Conservation (phyloP, 2,113 vertebrate genomes). For the Corythoichthys haematopterus region DNA sequence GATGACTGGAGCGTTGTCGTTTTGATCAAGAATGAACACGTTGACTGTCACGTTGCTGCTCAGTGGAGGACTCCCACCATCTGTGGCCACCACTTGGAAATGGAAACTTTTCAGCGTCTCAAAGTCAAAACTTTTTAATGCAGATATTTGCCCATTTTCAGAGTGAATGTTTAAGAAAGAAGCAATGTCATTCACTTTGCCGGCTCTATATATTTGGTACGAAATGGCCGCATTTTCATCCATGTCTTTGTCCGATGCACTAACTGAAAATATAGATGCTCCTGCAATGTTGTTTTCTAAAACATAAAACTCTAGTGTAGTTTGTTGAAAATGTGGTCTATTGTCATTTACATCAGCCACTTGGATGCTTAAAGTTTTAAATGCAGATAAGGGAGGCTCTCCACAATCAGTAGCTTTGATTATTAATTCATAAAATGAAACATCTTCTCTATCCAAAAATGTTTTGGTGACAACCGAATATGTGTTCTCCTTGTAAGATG, state of each 20-base stretch:
- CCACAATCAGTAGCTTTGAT: constrained; percentile 48
- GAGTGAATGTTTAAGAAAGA: constrained; percentile 17
- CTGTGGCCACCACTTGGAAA: too few relatives aligned
- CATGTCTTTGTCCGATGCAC: constrained; percentile 45
- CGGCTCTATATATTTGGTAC: constrained; percentile 38
- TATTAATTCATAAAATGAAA: constrained; percentile 35
- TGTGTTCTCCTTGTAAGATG: constrained; percentile 39
- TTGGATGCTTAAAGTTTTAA: constrained; percentile 33
- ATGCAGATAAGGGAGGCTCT: constrained; percentile 26
- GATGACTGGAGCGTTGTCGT: neutral
- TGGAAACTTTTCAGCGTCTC: too few relatives aligned
- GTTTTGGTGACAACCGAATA: constrained; percentile 44
- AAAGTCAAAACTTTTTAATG: neutral
- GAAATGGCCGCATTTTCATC: constrained; percentile 47
- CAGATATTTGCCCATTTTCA: constrained; percentile 10
- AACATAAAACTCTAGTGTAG: constrained; percentile 35
- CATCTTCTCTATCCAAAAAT: constrained; percentile 37
- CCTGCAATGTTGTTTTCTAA: constrained; percentile 59
- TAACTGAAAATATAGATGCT: constrained; percentile 37
- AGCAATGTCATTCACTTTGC: neutral
- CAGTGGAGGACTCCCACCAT: too few relatives aligned
- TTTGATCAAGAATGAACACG: neutral
- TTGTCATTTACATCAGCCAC: constrained; percentile 66
- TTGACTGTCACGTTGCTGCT: neutral
- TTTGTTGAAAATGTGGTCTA: constrained; percentile 43